Evolutionary conservation across 2,888 invertebrate species (phyloP).

Genomic region (Portevinia maculata): DNA sequence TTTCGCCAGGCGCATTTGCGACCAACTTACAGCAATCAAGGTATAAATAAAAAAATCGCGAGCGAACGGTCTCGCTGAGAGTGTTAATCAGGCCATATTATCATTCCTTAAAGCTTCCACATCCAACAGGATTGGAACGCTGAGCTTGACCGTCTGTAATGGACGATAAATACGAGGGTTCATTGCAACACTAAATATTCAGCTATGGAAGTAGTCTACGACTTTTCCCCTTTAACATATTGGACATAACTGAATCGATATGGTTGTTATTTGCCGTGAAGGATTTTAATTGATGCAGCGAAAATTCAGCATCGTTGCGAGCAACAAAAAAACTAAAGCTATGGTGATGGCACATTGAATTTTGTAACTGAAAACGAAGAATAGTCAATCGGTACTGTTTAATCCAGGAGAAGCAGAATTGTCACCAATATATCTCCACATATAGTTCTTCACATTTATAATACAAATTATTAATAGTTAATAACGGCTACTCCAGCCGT

Average conservation of each 20-base stretch:
- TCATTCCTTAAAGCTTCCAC: neutral
- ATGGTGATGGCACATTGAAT: too few species aligned
- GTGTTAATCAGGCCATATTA: slow-evolving; percentile 28
- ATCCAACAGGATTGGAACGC: slow-evolving; percentile 11
- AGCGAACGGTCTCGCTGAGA: slow-evolving; percentile 39
- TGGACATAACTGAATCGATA: slow-evolving; percentile 1
- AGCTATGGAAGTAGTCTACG: slow-evolving; percentile 4
- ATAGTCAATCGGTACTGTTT: too few species aligned
- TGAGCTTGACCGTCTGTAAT: slow-evolving; percentile 16
- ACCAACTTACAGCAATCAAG: slow-evolving; percentile 35
- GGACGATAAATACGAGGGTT: slow-evolving; percentile 16
- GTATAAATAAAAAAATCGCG: slow-evolving; percentile 36
- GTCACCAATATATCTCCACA: too few species aligned
- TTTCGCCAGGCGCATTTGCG: slow-evolving; percentile 41
- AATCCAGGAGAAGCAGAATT: too few species aligned
- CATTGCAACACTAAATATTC: slow-evolving; percentile 16
- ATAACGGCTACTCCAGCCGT: too few species aligned
- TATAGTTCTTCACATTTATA: too few species aligned
- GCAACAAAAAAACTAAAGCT: too few species aligned
- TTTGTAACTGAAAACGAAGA: too few species aligned
- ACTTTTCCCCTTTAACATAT: slow-evolving; percentile 14
- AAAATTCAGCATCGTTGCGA: too few species aligned
- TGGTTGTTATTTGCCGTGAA: neutral
- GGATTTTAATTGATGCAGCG: too few species aligned
- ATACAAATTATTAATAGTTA: too few species aligned